Percentiles rank a stretch among this genome's conserved stretches.
phyloP scores from a whole-genome alignment of 2,113 vertebrate species.

The Hemicordylus capensis region DNA sequence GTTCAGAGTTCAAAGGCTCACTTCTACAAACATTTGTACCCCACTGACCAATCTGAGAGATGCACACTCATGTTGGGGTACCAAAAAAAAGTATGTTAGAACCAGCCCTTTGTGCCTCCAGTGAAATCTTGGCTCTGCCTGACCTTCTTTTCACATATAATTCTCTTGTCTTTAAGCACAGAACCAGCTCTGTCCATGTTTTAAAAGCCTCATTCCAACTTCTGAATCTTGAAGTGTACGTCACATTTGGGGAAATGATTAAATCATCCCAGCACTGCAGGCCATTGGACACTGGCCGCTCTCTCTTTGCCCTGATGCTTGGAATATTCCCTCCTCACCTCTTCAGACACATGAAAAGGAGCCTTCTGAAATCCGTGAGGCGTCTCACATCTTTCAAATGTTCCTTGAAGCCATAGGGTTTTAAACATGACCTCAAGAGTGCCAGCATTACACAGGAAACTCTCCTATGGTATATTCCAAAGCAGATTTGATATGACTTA shows the following conservation, averaged over 20 bases:
- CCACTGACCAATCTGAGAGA: not conserved
- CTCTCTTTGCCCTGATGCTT: conserved; percentile 49
- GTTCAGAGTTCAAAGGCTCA: not conserved
- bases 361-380: conserved; percentile 42
- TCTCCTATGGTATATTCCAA: not conserved
- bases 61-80: not conserved
- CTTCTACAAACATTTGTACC: not conserved
- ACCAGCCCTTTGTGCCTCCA: not conserved
- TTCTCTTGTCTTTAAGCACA: not conserved
- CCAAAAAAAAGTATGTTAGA: not conserved
- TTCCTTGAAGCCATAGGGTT: conserved; percentile 34
- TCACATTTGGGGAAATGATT: conserved; percentile 1
- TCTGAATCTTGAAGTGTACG: conserved; percentile 23
- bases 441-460: conserved; percentile 23
- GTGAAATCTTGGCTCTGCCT: conserved; percentile 10
- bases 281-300: not conserved
- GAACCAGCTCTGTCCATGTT: not conserved
- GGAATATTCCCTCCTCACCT: conserved; percentile 50
- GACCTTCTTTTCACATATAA: conserved; percentile 12
- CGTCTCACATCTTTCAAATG: conserved; percentile 41
- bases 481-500: not conserved
- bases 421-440: conserved; percentile 45
- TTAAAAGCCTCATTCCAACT: conserved; percentile 13
- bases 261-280: not conserved
- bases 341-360: conserved; percentile 32